A percentile compares a stretch with the other conserved stretches of the same genome.
phyloP scores from a whole-genome alignment of 2,113 vertebrate genomes.

The Pelecanoides urinatrix region DNA sequence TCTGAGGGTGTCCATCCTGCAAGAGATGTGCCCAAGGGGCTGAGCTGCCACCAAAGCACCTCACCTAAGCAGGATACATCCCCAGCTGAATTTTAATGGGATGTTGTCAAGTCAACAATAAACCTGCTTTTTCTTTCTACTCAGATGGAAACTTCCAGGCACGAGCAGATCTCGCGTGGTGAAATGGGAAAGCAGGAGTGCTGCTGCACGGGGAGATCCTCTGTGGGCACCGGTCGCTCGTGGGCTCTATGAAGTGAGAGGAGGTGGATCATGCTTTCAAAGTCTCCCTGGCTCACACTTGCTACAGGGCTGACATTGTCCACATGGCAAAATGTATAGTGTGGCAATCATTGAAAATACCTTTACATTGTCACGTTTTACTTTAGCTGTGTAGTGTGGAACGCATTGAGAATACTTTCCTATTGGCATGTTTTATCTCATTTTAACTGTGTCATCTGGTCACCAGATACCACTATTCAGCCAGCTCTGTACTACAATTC shows the following conservation, averaged over 20 bases:
- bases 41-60: neutral
- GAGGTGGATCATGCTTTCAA: neutral
- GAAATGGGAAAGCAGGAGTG: neutral
- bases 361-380: rapidly evolving
- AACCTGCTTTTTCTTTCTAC: neutral
- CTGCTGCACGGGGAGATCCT: neutral
- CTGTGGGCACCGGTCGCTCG: rapidly evolving
- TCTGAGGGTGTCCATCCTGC: neutral
- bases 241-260: neutral
- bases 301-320: neutral
- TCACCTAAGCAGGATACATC: neutral
- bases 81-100: neutral
- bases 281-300: neutral
- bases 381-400: neutral
- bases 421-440: neutral
- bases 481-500: rapidly evolving
- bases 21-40: neutral
- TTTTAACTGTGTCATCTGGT: neutral
- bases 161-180: neutral
- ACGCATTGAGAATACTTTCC: neutral
- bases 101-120: neutral
- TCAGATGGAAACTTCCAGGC: neutral
- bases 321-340: rapidly evolving
- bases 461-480: neutral
- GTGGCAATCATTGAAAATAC: neutral